These are phyloP conservation scores for Tribolium castaneum DNA, from an alignment of 1,140 invertebrate genomes.

Conservation along the genomic window DNA sequence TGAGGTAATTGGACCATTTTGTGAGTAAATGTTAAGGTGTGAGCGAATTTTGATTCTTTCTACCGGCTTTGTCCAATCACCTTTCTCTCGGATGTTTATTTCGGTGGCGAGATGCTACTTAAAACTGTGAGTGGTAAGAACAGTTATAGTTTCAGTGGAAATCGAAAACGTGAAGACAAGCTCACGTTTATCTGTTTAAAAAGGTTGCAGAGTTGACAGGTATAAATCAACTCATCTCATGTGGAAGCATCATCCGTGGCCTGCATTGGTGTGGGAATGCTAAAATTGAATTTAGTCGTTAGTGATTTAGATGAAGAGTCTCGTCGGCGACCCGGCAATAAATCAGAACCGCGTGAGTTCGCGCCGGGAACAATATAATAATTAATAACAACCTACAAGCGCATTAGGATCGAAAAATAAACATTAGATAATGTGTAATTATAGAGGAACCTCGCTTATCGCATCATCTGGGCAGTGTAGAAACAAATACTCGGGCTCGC, in stretches of 20 bases:
- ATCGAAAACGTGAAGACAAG: constrained; percentile 43
- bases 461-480: constrained; percentile 37
- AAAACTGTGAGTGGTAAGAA: constrained; percentile 16
- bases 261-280: constrained; percentile 49
- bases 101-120: constrained; percentile 5
- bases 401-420: constrained; percentile 52
- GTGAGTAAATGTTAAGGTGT: too few species aligned
- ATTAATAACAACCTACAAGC: constrained; percentile 51
- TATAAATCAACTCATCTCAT: constrained; percentile 49
- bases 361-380: constrained; percentile 51
- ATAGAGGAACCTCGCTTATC: constrained; percentile 42
- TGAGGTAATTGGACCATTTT: too few species aligned
- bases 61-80: too few species aligned
- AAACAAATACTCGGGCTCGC: constrained; percentile 37
- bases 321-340: constrained; percentile 43
- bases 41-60: too few species aligned
- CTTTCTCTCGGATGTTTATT: not conserved
- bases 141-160: constrained; percentile 23
- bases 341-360: constrained; percentile 48
- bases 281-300: constrained; percentile 50
- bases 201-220: constrained; percentile 44
- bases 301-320: constrained; percentile 46
- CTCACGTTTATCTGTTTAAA: constrained; percentile 45
- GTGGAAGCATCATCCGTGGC: constrained; percentile 41
- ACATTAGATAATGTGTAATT: constrained; percentile 53